phyloP scores from a whole-genome alignment of 1,140 invertebrate genomes.

The Andrena cerasifolii region DNA sequence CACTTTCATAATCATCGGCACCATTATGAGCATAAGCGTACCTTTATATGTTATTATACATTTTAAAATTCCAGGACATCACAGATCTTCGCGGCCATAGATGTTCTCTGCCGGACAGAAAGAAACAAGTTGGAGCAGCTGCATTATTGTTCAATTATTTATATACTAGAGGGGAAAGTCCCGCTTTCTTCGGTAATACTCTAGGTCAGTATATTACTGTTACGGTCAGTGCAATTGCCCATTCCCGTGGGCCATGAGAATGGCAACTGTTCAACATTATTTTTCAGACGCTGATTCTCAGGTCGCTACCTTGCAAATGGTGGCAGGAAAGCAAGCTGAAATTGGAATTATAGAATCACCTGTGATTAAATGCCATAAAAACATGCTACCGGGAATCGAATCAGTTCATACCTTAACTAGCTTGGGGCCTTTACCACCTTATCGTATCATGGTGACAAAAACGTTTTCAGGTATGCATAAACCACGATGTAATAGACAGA shows the following conservation, averaged over 20 bases:
- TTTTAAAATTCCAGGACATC: constrained; percentile 75
- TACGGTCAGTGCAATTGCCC: background rate
- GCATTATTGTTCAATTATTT: constrained; percentile 76
- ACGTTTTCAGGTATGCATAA: constrained; percentile 79
- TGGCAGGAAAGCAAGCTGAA: constrained; percentile 82
- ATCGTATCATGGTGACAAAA: constrained; percentile 82
- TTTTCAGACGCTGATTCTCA: constrained; percentile 80
- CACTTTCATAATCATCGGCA: too few relatives aligned
- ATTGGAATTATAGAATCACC: constrained; percentile 83
- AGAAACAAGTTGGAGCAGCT: constrained; percentile 52
- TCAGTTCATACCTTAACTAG: constrained; percentile 81
- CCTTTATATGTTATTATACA: constrained; percentile 37
- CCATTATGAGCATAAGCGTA: too few relatives aligned
- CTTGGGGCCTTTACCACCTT: constrained; percentile 83
- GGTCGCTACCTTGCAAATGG: constrained; percentile 82
- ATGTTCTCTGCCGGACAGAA: constrained; percentile 76
- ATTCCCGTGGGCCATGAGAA: background rate
- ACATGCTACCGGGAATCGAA: constrained; percentile 77
- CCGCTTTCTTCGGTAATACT: constrained; percentile 82
- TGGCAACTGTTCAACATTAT: constrained; percentile 24
- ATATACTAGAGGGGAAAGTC: constrained; percentile 80
- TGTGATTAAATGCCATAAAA: constrained; percentile 78
- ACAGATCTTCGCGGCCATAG: constrained; percentile 80
- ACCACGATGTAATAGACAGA: too few relatives aligned
- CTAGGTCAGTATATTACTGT: constrained; percentile 71